Conservation (phyloP, 2,797 vertebrate species). For the Epinephelus malabaricus region DNA sequence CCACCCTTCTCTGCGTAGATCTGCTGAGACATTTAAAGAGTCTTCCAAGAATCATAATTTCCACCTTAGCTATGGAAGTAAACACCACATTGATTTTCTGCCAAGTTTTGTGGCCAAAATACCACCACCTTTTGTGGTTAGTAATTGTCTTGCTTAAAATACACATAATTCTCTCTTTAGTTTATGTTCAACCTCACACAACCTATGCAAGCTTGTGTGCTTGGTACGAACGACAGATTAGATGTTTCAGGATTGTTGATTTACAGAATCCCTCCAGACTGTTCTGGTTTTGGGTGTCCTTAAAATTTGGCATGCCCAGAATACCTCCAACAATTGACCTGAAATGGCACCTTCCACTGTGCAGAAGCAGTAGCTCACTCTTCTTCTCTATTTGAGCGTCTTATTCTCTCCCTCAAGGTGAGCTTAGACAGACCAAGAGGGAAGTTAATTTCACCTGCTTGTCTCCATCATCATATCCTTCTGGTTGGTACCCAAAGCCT, state of each 20-base stretch:
- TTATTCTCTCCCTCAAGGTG: not conserved
- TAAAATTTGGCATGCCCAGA: not conserved
- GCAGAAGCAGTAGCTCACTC: not conserved
- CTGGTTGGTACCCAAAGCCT: not conserved
- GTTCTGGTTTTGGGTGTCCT: not conserved
- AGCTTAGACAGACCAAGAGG: not conserved
- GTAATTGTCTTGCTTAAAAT: too few relatives aligned
- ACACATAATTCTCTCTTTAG: too few relatives aligned
- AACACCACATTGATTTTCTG: too few relatives aligned
- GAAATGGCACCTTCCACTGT: not conserved
- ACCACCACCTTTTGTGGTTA: too few relatives aligned
- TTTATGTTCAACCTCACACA: too few relatives aligned
- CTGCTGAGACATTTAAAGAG: too few relatives aligned
- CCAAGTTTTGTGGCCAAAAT: too few relatives aligned
- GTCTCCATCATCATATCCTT: not conserved
- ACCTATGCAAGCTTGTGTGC: too few relatives aligned
- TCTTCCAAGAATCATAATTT: too few relatives aligned
- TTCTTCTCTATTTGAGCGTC: not conserved
- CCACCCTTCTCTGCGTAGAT: too few relatives aligned
- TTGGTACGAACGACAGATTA: too few relatives aligned
- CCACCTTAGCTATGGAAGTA: too few relatives aligned
- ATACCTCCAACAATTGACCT: not conserved
- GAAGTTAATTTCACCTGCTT: not conserved
- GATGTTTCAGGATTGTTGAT: not conserved
- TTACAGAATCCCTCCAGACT: not conserved